Evolutionary conservation across 2,113 vertebrate species (phyloP).

Genomic region (Dipodomys ordii): DNA sequence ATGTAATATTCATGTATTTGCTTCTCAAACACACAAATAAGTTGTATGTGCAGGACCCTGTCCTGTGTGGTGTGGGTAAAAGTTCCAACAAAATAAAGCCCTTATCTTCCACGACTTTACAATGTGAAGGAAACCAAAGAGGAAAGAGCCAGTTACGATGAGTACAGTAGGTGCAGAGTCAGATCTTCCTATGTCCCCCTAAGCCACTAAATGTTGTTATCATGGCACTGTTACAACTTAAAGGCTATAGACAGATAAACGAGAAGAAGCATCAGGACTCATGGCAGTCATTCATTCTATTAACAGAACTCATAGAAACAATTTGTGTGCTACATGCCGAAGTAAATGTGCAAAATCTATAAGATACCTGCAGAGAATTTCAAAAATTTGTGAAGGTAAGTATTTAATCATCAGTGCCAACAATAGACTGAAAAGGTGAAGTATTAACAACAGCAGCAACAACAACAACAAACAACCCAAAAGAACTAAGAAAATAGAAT

Average conservation of each 20-base stretch:
- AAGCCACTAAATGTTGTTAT: background rate
- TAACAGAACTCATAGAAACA: conserved; percentile 13
- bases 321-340: background rate
- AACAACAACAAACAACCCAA: background rate
- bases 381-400: conserved; percentile 49
- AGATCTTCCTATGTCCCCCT: background rate
- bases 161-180: no score
- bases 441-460: background rate
- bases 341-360: background rate
- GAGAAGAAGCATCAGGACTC: background rate
- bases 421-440: conserved; percentile 68
- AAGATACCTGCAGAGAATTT: conserved; percentile 4
- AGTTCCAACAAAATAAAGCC: conserved; percentile 1
- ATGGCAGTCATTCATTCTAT: background rate
- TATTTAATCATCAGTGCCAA: conserved; percentile 60
- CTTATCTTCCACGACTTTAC: background rate
- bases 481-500: conserved; percentile 71
- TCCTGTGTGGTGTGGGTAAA: background rate
- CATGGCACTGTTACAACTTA: background rate
- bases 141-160: background rate
- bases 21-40: conserved; percentile 5
- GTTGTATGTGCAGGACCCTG: background rate
- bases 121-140: background rate
- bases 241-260: conserved; percentile 6
- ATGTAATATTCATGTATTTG: background rate